Evolutionary conservation across 2,113 vertebrate genomes (phyloP).

Genomic region (Sus scrofa): DNA sequence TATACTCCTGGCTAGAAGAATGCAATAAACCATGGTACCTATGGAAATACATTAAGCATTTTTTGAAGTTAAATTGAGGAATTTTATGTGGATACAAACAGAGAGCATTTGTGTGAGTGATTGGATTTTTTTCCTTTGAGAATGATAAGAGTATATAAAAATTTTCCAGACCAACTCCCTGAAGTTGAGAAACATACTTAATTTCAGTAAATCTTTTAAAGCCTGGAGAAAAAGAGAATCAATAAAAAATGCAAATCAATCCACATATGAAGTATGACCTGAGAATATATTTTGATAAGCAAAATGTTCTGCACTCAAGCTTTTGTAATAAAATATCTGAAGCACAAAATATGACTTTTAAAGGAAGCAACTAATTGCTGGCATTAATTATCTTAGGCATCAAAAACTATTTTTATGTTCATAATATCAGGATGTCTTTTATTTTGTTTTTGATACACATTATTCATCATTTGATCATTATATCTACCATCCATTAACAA

Average conservation of each 20-base stretch:
- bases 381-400: not conserved
- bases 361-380: not conserved
- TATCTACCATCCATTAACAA: not conserved
- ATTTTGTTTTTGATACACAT: conserved; percentile 2
- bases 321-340: conserved; percentile 39
- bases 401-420: not conserved
- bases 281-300: conserved; percentile 39
- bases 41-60: conserved; percentile 72
- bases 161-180: conserved; percentile 29
- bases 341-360: not conserved
- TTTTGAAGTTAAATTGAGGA: conserved; percentile 67
- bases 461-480: conserved; percentile 19
- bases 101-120: conserved; percentile 39
- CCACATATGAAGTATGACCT: not conserved
- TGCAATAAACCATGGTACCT: conserved; percentile 66
- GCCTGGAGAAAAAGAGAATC: conserved; percentile 54
- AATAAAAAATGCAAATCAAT: conserved; percentile 61
- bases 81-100: conserved; percentile 67
- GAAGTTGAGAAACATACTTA: conserved; percentile 54
- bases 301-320: not conserved
- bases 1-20: conserved; percentile 74
- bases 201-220: conserved; percentile 59
- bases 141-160: conserved; percentile 48
- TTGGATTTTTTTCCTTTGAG: conserved; percentile 54
- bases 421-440: not conserved